These are phyloP conservation scores for Melanotaenia parkinsoni DNA, from an alignment of 2,797 vertebrate species.

Conservation along the genomic window DNA sequence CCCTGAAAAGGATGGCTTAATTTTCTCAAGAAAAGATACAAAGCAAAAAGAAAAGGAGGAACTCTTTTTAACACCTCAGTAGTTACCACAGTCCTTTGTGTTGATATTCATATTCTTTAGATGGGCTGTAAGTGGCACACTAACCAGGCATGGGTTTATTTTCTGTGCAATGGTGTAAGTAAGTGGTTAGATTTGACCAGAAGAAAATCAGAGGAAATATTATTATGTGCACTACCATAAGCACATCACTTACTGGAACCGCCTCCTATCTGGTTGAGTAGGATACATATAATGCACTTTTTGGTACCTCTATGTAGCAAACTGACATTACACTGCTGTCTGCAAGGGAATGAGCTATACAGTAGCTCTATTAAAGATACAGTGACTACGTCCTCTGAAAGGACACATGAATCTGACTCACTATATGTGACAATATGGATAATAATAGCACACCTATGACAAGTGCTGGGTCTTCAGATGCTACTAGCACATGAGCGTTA, in stretches of 20 bases:
- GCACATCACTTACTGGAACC: slow-evolving; percentile 4
- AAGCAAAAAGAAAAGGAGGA: slow-evolving; percentile 17
- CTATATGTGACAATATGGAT: slow-evolving; percentile 26
- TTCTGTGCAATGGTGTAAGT: slow-evolving; percentile 12
- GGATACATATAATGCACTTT: not conserved
- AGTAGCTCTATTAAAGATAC: slow-evolving; percentile 18
- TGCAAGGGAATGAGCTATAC: not conserved
- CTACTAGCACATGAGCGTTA: not conserved
- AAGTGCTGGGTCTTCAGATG: slow-evolving; percentile 28
- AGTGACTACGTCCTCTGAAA: slow-evolving; percentile 34
- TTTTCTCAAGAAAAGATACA: not conserved
- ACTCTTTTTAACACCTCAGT: not conserved
- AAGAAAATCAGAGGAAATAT: slow-evolving; percentile 42
- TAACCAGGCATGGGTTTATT: not conserved
- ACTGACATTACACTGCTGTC: slow-evolving; percentile 8
- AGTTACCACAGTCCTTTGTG: not conserved
- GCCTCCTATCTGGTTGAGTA: not conserved
- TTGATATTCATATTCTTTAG: not conserved
- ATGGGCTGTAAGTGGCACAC: not conserved
- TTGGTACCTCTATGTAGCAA: not conserved
- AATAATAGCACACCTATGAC: slow-evolving; percentile 19
- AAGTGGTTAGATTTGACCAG: slow-evolving; percentile 39
- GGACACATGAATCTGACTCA: slow-evolving; percentile 43
- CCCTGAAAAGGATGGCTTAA: not conserved
- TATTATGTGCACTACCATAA: not conserved